A percentile compares a stretch with the other conserved stretches of the same genome.
These are phyloP conservation scores for Heterotis niloticus DNA, from an alignment of 2,113 vertebrate species.

Conservation along the genomic window DNA sequence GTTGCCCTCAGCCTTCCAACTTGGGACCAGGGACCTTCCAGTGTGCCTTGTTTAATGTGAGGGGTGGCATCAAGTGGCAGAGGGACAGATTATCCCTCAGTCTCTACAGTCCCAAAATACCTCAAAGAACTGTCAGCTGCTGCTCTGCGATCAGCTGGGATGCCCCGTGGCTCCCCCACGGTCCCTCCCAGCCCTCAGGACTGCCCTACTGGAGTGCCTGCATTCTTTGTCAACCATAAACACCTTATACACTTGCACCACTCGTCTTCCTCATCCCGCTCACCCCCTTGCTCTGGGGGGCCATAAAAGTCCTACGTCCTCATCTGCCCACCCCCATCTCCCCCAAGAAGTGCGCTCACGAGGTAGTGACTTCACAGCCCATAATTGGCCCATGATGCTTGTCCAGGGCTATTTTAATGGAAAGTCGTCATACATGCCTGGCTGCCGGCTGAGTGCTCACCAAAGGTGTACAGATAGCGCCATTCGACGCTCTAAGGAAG, in stretches of 20 bases:
- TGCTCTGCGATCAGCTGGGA: neutral
- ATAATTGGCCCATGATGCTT: neutral
- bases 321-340: neutral
- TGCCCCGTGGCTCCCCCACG: neutral
- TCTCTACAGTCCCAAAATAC: neutral
- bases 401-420: slow-evolving; percentile 13
- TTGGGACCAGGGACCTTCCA: too few relatives aligned
- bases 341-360: neutral
- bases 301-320: too few relatives aligned
- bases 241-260: slow-evolving; percentile 14
- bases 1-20: too few relatives aligned
- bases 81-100: neutral
- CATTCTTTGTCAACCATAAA: neutral
- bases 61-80: neutral
- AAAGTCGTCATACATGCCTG: neutral
- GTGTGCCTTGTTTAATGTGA: neutral
- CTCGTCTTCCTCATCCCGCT: too few relatives aligned
- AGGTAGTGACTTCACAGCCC: neutral
- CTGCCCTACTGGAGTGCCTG: neutral
- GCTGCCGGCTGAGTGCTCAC: neutral
- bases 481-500: too few relatives aligned
- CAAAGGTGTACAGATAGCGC: too few relatives aligned
- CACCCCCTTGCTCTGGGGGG: too few relatives aligned
- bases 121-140: slow-evolving; percentile 15
- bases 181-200: neutral